These are phyloP conservation scores for Myotis findleyi DNA, from an alignment of 2,797 vertebrate genomes.

Conservation along the genomic window DNA sequence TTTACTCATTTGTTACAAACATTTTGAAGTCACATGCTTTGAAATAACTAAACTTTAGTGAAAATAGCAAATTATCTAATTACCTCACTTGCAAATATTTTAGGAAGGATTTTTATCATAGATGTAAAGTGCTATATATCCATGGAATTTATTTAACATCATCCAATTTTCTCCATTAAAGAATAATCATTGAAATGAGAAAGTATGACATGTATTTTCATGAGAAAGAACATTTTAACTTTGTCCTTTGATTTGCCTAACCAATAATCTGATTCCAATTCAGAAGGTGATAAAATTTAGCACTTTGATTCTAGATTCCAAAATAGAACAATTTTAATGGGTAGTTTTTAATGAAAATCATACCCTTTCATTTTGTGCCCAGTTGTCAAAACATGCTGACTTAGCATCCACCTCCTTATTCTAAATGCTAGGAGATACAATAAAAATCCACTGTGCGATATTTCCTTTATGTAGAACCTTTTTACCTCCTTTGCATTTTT, in stretches of 20 bases:
- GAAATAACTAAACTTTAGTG: not conserved
- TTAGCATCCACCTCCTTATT: not conserved
- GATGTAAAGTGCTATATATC: not conserved
- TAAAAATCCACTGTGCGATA: not conserved
- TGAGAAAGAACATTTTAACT: not conserved
- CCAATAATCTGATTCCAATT: not conserved
- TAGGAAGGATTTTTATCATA: not conserved
- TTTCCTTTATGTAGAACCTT: not conserved
- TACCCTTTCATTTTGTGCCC: not conserved
- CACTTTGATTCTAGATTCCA: not conserved
- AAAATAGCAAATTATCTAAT: slow-evolving; percentile 3
- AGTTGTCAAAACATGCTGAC: not conserved
- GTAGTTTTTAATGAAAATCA: not conserved
- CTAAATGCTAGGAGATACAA: not conserved
- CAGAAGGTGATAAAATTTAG: not conserved
- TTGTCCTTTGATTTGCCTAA: not conserved
- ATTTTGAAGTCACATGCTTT: not conserved
- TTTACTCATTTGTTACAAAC: not conserved
- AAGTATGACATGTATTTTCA: not conserved
- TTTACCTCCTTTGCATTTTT: not conserved
- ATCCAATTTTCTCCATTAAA: not conserved
- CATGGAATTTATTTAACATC: not conserved
- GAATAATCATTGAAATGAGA: not conserved
- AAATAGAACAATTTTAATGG: not conserved
- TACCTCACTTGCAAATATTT: not conserved